A percentile compares a stretch with the other conserved stretches of the same genome.
Conservation (phyloP, 2,797 vertebrate species). For the Sandelia bainsii region DNA sequence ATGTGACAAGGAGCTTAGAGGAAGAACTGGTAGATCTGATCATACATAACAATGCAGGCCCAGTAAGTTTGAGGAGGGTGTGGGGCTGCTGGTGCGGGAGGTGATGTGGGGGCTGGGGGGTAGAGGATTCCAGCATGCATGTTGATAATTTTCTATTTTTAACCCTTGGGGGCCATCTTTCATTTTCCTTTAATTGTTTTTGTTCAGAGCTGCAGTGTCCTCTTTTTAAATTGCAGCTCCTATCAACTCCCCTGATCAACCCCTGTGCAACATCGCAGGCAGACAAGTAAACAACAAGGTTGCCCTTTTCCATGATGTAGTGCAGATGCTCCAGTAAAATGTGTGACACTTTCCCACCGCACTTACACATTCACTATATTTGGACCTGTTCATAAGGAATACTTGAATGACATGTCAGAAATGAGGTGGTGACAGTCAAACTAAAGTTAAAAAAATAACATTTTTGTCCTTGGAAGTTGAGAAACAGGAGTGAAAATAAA, state of each 20-base stretch:
- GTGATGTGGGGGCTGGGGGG: conserved; percentile 64
- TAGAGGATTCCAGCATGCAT: conserved; percentile 86
- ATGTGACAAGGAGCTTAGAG: conserved; percentile 99
- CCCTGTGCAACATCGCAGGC: conserved; percentile 81
- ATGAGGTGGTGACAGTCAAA: conserved; percentile 20
- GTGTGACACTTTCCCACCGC: conserved; percentile 61
- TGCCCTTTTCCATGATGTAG: conserved; percentile 79
- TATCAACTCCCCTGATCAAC: conserved; percentile 87
- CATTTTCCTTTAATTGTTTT: conserved; percentile 92
- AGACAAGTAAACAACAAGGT: conserved; percentile 85
- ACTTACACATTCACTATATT: conserved; percentile 11
- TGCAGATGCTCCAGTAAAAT: conserved; percentile 68
- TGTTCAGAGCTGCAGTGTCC: conserved; percentile 86
- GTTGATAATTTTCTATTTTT: conserved; percentile 91
- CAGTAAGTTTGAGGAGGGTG: conserved; percentile 90
- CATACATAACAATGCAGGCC: conserved; percentile 97
- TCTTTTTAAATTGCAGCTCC: conserved; percentile 87
- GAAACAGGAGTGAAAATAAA: conserved; percentile 75
- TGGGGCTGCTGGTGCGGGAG: conserved; percentile 70
- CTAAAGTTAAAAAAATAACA: conserved; percentile 50
- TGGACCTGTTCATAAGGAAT: conserved; percentile 1
- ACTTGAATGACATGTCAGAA: conserved; percentile 27
- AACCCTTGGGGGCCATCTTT: conserved; percentile 88
- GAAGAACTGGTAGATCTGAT: conserved; percentile 99
- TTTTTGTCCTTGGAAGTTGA: conserved; percentile 74